Percentiles rank a stretch among this genome's conserved stretches.
These are phyloP conservation scores for Capromys pilorides DNA, from an alignment of 2,797 vertebrate genomes.

Conservation along the genomic window DNA sequence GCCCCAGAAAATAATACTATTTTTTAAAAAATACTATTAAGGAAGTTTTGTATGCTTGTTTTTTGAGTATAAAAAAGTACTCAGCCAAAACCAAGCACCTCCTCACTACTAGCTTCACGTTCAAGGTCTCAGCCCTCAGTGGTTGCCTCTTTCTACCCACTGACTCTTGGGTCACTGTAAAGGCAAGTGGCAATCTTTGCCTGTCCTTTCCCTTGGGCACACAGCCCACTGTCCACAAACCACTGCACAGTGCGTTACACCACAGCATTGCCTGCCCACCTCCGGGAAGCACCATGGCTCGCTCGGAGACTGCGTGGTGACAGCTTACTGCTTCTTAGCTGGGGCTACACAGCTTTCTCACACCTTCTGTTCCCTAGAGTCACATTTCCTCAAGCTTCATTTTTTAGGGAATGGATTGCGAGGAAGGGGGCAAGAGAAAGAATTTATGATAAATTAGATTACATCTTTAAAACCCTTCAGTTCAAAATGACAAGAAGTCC, in stretches of 20 bases:
- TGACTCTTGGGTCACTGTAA: not conserved
- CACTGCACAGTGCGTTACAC: slow-evolving; percentile 77
- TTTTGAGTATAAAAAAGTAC: not conserved
- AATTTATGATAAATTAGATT: slow-evolving; percentile 70
- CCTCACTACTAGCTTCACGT: not conserved
- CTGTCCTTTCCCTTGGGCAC: slow-evolving; percentile 50
- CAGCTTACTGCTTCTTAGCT: slow-evolving; percentile 61
- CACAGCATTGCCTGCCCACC: slow-evolving; percentile 75
- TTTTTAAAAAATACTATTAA: not conserved
- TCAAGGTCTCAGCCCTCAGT: not conserved
- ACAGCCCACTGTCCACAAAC: slow-evolving; percentile 76
- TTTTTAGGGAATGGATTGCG: slow-evolving; percentile 32
- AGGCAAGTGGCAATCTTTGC: not conserved
- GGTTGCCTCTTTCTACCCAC: not conserved
- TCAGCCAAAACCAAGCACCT: not conserved
- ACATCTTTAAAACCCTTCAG: slow-evolving; percentile 59
- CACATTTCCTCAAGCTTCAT: slow-evolving; percentile 64
- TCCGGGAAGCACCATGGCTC: slow-evolving; percentile 66
- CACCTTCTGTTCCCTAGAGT: slow-evolving; percentile 79
- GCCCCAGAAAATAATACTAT: not conserved
- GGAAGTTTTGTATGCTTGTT: not conserved
- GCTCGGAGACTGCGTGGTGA: slow-evolving; percentile 67
- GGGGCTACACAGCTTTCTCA: slow-evolving; percentile 80
- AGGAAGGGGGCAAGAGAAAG: not conserved
- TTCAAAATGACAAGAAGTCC: not conserved